Base-by-base conservation (phyloP, 2,113 vertebrate genomes). In the Pampusana beccarii region DNA sequence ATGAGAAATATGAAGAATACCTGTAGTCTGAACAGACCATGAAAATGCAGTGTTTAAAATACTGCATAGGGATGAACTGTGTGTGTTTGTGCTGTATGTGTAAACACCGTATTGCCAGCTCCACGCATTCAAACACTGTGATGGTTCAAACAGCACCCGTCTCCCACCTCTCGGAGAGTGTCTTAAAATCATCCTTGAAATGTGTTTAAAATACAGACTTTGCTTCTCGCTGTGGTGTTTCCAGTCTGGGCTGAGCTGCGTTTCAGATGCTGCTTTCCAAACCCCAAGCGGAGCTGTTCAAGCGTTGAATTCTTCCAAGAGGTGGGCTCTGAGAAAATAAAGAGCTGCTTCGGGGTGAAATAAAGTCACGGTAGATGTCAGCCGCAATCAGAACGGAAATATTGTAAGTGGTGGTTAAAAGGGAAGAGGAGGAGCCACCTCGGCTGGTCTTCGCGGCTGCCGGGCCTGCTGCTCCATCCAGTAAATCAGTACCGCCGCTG, bases 1-100 rank as follows among this genome's bases (percentile, higher is more conserved):
- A 50, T 72, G 70, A 85, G 65, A 74, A 81, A 36, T 7, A 3
- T 5, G 36, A 88, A 20, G 60, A 70, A 29, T 18, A 29, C 0
- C 1, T 13, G n/a, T 31, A 13, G 48, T 50, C 60, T 80, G 69
- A 13, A 23, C 4, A n/a, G 13, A 3, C 13, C 2, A 4, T 23
- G 56, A 31, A 46, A 70, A 78, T 25, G 36, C 20, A 28, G 19
- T 24, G 21, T 71, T 74, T 48, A 23, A 90, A 92, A 46, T 5
- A 6, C 38, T 11, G 7, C 40, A 3, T 4, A 5, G 9, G 15
- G 26, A 28, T 6, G 11, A n/a, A 11, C 28, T 3, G 5, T 1
- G 12, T 33, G n/a, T 20, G 31, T 65, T 53, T 38, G 69, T 56
- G 46, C 57, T 50, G 1, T 7, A 0, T 5, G 50, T 44, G 44